Conservation (phyloP, 2,113 vertebrate species). For the Gallinago undulata region DNA sequence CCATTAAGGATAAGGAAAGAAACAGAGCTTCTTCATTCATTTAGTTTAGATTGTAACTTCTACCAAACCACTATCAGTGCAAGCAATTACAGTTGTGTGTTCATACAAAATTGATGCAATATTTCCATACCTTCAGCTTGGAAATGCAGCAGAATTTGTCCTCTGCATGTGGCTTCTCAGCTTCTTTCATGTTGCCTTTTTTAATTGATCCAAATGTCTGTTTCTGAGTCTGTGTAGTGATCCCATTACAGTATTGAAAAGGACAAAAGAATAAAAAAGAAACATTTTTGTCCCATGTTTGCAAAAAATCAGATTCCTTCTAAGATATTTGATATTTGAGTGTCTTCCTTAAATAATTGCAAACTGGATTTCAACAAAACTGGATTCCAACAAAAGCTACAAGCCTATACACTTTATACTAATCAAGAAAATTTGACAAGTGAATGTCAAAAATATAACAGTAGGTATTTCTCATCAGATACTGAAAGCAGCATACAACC, state of each 20-base stretch:
- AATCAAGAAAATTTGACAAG: not conserved
- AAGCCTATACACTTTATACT: not conserved
- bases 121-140: conserved; percentile 46
- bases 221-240: not conserved
- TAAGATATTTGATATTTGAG: not conserved
- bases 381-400: not conserved
- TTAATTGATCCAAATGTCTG: not conserved
- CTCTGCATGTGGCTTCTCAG: not conserved
- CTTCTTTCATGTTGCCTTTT: conserved; percentile 25
- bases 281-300: not conserved
- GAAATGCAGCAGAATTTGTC: conserved; percentile 46
- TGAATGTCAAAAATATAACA: not conserved
- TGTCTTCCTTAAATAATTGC: not conserved
- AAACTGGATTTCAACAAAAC: not conserved
- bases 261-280: not conserved
- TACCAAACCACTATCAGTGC: not conserved
- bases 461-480: not conserved
- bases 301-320: not conserved
- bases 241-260: not conserved
- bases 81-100: not conserved
- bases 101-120: not conserved
- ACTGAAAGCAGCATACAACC: not conserved
- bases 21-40: not conserved
- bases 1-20: not conserved
- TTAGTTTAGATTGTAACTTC: not conserved